A percentile compares a stretch with the other conserved stretches of the same genome.
phyloP scores from a whole-genome alignment of 2,888 invertebrate genomes.

The Philhelius pedissequus region DNA sequence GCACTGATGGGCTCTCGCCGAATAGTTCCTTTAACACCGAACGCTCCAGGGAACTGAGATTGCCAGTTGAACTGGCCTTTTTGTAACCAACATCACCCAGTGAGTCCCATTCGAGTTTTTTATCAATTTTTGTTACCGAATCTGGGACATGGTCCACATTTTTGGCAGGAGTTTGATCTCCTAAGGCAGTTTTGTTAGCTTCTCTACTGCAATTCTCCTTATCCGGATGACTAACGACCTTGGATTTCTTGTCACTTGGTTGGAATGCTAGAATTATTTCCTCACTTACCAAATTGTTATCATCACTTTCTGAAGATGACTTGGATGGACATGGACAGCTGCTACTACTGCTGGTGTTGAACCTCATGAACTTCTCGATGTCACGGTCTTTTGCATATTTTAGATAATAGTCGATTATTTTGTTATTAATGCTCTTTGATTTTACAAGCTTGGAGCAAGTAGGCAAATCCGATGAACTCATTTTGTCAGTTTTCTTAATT shows the following conservation, averaged over 20 bases:
- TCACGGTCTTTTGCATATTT: conserved; percentile 84
- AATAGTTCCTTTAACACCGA: conserved; percentile 75
- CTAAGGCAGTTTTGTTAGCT: neutral
- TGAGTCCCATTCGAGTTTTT: conserved; percentile 92
- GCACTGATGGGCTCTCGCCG: conserved; percentile 66
- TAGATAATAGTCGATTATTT: conserved; percentile 84
- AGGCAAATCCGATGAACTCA: conserved; percentile 25
- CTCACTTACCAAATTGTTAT: neutral
- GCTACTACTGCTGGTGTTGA: conserved; percentile 49
- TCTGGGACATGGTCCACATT: conserved; percentile 79
- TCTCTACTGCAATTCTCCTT: conserved; percentile 9
- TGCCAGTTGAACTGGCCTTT: conserved; percentile 81
- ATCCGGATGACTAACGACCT: neutral
- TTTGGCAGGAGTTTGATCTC: neutral
- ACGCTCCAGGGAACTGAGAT: conserved; percentile 75
- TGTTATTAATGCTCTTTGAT: conserved; percentile 70
- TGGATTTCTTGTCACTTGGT: neutral
- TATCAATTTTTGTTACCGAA: conserved; percentile 85
- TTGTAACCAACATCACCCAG: conserved; percentile 91
- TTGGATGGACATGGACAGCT: conserved; percentile 43
- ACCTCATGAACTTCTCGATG: conserved; percentile 84
- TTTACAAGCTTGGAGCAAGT: conserved; percentile 5
- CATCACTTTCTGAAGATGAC: conserved; percentile 29
- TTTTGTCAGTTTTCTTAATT: conserved; percentile 9
- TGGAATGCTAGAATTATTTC: conserved; percentile 18